Evolutionary conservation across 2,113 vertebrate species (phyloP).

Genomic region (Gymnarchus niloticus): DNA sequence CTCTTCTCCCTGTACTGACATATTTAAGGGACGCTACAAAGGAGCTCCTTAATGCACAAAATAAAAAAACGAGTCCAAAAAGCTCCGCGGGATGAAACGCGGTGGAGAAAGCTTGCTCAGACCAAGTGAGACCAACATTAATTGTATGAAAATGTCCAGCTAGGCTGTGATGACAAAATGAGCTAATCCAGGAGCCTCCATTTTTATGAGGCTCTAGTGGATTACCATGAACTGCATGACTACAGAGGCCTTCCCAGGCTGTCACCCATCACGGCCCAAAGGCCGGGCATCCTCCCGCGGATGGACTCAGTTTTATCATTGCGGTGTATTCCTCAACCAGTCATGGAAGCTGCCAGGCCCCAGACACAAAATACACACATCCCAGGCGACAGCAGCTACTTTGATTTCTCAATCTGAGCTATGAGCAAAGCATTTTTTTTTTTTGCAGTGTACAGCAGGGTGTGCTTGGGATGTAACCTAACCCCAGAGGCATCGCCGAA

Average conservation of each 20-base stretch:
- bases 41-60: constrained; percentile 7
- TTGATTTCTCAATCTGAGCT: constrained; percentile 21
- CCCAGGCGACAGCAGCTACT: not conserved
- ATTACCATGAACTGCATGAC: constrained; percentile 68
- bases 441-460: constrained; percentile 30
- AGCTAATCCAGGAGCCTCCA: constrained; percentile 68
- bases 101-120: not conserved
- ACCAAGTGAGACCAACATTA: constrained; percentile 37
- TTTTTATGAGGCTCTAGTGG: constrained; percentile 73
- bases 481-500: constrained; percentile 24
- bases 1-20: not conserved
- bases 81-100: not conserved
- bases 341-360: constrained; percentile 12
- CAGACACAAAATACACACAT: constrained; percentile 25
- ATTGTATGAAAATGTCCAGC: constrained; percentile 40
- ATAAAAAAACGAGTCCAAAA: not conserved
- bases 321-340: constrained; percentile 46
- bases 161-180: constrained; percentile 60
- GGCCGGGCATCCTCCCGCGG: constrained; percentile 62
- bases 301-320: constrained; percentile 65
- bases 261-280: constrained; percentile 59
- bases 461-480: constrained; percentile 22
- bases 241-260: constrained; percentile 64
- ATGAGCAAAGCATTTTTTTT: constrained; percentile 23
- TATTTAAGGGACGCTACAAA: constrained; percentile 5